Percentiles rank a stretch among this genome's conserved stretches.
Evolutionary conservation across 2,888 invertebrate species (phyloP).

Genomic region (Chrysolina oricalcia): DNA sequence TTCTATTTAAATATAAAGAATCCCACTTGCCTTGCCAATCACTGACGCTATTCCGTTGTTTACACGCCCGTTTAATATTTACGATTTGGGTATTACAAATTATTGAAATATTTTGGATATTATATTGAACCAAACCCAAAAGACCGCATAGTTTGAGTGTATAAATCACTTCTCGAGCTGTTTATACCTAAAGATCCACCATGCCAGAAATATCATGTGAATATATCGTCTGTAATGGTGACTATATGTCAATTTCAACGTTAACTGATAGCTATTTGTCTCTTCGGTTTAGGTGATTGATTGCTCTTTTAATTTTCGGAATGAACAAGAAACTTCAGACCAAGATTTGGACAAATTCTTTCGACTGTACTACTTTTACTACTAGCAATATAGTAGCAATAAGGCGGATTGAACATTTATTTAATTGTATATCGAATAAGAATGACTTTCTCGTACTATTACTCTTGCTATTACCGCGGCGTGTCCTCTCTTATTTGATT

Average conservation of each 20-base stretch:
- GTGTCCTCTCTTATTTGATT: too few relatives aligned
- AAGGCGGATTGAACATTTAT: too few relatives aligned
- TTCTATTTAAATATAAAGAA: slow-evolving; percentile 63
- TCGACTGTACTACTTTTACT: too few relatives aligned
- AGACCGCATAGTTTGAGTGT: slow-evolving; percentile 5
- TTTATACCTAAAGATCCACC: slow-evolving; percentile 15
- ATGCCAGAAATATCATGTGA: slow-evolving; percentile 16
- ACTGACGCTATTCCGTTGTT: slow-evolving; percentile 62
- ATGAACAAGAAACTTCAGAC: neutral
- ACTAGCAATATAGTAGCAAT: too few relatives aligned
- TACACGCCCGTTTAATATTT: slow-evolving; percentile 54
- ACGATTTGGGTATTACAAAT: slow-evolving; percentile 48
- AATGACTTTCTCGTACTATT: too few relatives aligned
- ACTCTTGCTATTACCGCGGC: too few relatives aligned
- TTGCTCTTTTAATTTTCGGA: neutral
- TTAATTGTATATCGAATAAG: too few relatives aligned
- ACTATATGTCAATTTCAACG: slow-evolving; percentile 38
- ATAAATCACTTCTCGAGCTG: slow-evolving; percentile 19
- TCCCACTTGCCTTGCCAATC: slow-evolving; percentile 63
- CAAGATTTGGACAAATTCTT: too few relatives aligned
- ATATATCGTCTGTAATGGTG: slow-evolving; percentile 21
- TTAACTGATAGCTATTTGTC: slow-evolving; percentile 38
- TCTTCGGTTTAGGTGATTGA: neutral
- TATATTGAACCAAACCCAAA: slow-evolving; percentile 24
- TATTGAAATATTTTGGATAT: slow-evolving; percentile 48